Evolutionary conservation across 1,140 invertebrate genomes (phyloP), one percentile per base, ranked within the genome.

Genomic region (Ceratina japonica): DNA sequence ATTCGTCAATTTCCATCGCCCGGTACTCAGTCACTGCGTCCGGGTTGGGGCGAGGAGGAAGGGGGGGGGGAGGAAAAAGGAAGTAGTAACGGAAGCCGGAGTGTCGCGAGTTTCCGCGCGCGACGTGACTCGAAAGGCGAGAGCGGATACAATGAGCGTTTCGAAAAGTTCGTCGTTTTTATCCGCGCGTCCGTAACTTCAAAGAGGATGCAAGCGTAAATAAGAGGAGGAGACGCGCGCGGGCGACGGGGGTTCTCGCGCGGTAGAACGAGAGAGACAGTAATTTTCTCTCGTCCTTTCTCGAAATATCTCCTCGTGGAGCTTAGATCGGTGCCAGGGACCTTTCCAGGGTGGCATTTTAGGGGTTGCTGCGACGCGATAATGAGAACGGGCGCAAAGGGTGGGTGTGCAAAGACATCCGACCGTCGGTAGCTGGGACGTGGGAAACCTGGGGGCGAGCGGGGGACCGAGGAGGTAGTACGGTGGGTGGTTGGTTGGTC

Each of bases 301-400:
- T 83, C 84, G 82, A 80, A 84, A 84, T 87, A 86, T 86, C 85
- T 86, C 77, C 78, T 83, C 77, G 81, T 81, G 56, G 82, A 87
- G 76, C 83, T 87, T 81, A 85, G 87, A 89, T 89, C 87, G 85
- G 87, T 86, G 86, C 85, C 81, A 83, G 87, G 82, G 87, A 88
- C 89, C 88, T 91, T 91, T 90, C 85, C 84, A 87, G 89, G 81
- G 81, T 90, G 89, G 91, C 87, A 91, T 92, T 92, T 91, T 89
- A 91, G 90, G 90, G 89, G 87, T 89, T 89, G 89, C 87, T 88
- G 87, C 86, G 87, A 90, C 86, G 91, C 91, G 90, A 91, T 92
- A 92, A 92, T 92, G 90, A 92, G 91, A 91, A 91, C 89, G 84
- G 87, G 86, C 87, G 87, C 82, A 87, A 86, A 89, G 86, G 88